Conservation (phyloP, 2,888 invertebrate genomes). For the Zygothrica quintamaculata region DNA sequence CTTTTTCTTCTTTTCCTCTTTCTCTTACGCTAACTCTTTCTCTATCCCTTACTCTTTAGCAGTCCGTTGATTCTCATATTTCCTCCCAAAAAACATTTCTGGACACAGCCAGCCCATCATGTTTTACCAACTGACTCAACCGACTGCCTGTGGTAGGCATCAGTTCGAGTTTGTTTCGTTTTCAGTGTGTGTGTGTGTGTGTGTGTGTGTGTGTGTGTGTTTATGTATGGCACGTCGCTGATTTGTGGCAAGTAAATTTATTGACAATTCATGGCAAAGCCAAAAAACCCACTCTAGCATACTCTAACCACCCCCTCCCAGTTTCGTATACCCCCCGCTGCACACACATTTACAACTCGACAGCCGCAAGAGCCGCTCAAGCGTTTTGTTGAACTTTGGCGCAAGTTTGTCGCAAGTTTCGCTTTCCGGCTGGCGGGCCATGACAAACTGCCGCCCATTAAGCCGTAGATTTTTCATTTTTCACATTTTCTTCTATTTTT, state of each 20-base stretch:
- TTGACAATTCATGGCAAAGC: conserved; percentile 72
- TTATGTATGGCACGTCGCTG: conserved; percentile 36
- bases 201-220: not conserved
- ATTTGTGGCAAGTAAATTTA: conserved; percentile 77
- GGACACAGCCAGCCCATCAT: conserved; percentile 12
- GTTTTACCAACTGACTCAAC: conserved; percentile 1
- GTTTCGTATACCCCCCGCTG: not conserved
- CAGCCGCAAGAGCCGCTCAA: conserved; percentile 52
- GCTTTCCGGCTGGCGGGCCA: conserved; percentile 64
- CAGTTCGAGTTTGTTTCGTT: not conserved
- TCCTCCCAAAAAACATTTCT: conserved; percentile 6
- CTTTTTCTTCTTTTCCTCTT: not conserved
- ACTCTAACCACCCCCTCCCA: not conserved
- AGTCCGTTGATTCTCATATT: not conserved
- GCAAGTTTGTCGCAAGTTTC: conserved; percentile 73
- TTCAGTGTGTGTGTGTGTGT: not conserved
- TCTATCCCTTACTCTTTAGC: not conserved
- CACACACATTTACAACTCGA: conserved; percentile 4
- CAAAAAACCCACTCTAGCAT: conserved; percentile 12
- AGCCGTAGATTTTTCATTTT: conserved; percentile 75
- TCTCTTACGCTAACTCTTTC: not conserved
- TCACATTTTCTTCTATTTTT: conserved; percentile 34
- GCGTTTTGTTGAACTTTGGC: conserved; percentile 76
- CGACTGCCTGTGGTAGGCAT: not conserved
- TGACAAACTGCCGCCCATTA: conserved; percentile 77